phyloP scores from a whole-genome alignment of 2,888 invertebrate genomes.

The Fissipunctia ypsillon region DNA sequence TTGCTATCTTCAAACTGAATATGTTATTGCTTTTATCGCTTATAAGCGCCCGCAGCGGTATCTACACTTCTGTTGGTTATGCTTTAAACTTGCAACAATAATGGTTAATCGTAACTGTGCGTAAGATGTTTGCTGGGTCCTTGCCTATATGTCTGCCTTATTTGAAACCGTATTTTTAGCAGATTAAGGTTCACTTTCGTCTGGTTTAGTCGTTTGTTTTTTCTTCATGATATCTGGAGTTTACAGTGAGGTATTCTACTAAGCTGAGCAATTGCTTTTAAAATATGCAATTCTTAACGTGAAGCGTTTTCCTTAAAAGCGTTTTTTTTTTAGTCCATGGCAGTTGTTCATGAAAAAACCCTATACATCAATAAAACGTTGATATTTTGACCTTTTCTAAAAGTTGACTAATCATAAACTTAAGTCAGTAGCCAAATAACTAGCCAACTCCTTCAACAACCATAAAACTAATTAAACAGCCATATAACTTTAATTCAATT shows the following conservation, averaged over 20 bases:
- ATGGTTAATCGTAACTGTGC: conserved; percentile 43
- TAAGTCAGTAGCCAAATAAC: conserved; percentile 12
- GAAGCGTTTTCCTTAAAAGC: background rate
- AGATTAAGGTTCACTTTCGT: background rate
- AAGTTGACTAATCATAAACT: background rate
- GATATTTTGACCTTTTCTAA: background rate
- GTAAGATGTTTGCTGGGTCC: conserved; percentile 17
- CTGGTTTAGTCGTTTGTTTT: background rate
- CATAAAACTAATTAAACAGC: conserved; percentile 34
- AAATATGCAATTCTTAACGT: background rate
- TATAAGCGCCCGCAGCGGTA: conserved; percentile 42
- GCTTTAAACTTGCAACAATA: conserved; percentile 51
- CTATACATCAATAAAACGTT: conserved; percentile 6
- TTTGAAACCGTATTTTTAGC: background rate
- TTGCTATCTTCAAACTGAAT: conserved; percentile 60
- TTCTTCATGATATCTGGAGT: background rate
- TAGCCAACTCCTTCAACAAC: background rate
- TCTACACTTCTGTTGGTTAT: conserved; percentile 43
- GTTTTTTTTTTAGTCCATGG: background rate
- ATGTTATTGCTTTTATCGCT: conserved; percentile 58
- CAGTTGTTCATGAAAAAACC: background rate
- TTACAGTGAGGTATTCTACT: background rate
- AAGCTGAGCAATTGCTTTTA: background rate
- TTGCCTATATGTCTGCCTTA: background rate
- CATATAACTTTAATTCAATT: conserved; percentile 41